These are phyloP conservation scores for Pedetes capensis DNA, from an alignment of 2,113 vertebrate genomes.

Conservation along the genomic window DNA sequence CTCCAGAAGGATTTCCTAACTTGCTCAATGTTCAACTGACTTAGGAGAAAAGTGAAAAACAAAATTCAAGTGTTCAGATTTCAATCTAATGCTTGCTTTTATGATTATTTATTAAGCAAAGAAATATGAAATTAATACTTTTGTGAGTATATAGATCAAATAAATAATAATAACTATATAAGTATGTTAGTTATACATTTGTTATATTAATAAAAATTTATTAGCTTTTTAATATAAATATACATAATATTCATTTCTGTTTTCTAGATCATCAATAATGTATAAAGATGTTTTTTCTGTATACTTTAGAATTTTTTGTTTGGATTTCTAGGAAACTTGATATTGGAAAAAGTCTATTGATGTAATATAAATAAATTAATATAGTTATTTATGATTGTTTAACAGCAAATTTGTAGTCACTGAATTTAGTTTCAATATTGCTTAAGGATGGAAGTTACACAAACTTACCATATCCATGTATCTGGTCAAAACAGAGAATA, in stretches of 20 bases:
- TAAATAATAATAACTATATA: background rate
- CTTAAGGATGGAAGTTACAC: background rate
- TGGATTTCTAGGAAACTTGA: background rate
- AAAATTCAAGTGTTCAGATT: background rate
- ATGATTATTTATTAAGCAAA: background rate
- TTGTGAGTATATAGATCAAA: background rate
- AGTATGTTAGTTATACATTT: background rate
- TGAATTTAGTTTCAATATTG: background rate
- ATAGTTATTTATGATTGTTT: background rate
- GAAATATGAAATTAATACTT: background rate
- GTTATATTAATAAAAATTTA: background rate
- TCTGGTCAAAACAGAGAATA: background rate
- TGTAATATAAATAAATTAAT: background rate
- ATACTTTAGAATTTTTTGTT: background rate
- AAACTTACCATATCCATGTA: background rate
- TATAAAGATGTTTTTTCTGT: background rate
- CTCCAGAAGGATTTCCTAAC: background rate
- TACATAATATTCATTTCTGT: too few relatives aligned
- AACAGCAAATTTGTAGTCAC: background rate
- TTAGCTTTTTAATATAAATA: too few relatives aligned
- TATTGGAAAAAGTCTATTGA: background rate
- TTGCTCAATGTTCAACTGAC: background rate
- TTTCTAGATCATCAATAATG: too few relatives aligned
- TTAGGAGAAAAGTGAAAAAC: constrained; percentile 4
- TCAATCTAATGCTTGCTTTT: background rate